These are phyloP conservation scores for Andricus curvator DNA, from an alignment of 2,888 invertebrate genomes.

Conservation along the genomic window DNA sequence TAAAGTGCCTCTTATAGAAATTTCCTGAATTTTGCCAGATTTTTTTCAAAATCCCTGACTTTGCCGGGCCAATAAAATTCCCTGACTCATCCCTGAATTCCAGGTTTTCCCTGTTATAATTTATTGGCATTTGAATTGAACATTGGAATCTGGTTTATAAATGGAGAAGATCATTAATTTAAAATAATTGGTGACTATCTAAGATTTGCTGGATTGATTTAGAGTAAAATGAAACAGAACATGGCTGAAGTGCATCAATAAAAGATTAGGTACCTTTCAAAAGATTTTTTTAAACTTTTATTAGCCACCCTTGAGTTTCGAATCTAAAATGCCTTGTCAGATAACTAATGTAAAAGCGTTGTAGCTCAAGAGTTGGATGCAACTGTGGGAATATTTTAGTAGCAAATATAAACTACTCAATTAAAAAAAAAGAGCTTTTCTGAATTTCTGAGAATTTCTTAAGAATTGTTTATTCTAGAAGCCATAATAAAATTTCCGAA, in stretches of 20 bases:
- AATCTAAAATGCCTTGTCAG: conserved; percentile 21
- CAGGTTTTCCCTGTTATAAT: background rate
- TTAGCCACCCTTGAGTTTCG: conserved; percentile 27
- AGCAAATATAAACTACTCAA: background rate
- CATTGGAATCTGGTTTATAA: no score
- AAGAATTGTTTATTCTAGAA: no score
- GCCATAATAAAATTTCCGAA: no score
- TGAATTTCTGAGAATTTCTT: no score
- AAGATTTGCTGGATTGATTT: background rate
- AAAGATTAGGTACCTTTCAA: conserved; percentile 22
- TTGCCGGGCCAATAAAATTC: no score
- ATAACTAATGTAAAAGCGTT: conserved; percentile 35
- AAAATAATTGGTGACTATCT: background rate
- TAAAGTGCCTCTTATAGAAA: no score
- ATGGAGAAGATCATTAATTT: background rate
- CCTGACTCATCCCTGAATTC: no score
- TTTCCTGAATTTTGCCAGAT: no score
- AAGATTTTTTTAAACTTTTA: conserved; percentile 33
- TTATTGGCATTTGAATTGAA: background rate
- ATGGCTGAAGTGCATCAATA: conserved; percentile 2
- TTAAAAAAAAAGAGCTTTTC: background rate
- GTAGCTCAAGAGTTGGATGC: conserved; percentile 29
- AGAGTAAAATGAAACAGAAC: conserved; percentile 18
- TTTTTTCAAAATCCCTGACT: no score
- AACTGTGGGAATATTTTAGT: conserved; percentile 21